These are phyloP conservation scores for Aplidium turbinatum DNA, from an alignment of 23 tunicate genomes.

Conservation along the genomic window DNA sequence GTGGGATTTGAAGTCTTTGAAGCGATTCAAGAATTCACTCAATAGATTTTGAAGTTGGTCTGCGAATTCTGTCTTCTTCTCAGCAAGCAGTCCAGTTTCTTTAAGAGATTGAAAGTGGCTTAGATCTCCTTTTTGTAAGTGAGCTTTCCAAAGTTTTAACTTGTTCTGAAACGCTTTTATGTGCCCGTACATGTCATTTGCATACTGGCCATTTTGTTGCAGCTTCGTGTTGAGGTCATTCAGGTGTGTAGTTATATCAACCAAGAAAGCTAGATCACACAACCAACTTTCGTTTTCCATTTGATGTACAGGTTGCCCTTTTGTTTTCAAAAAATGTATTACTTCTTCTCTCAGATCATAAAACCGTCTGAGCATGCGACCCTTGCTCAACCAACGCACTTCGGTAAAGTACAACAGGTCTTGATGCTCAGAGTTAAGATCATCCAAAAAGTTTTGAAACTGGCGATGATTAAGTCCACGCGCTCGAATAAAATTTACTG, in stretches of 20 bases:
- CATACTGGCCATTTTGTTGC: slow-evolving; percentile 46
- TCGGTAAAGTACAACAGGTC: no score
- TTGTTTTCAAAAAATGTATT: slow-evolving; percentile 31
- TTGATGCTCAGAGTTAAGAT: no score
- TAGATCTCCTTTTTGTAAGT: slow-evolving; percentile 29
- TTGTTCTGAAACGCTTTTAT: slow-evolving; percentile 46
- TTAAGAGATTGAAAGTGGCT: slow-evolving; percentile 33
- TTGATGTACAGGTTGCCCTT: slow-evolving; percentile 35
- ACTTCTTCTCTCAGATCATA: slow-evolving; percentile 39
- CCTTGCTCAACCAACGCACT: no score
- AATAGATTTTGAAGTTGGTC: slow-evolving; percentile 47
- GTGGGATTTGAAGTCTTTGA: slow-evolving; percentile 58
- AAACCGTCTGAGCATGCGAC: slow-evolving; percentile 49
- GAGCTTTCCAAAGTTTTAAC: slow-evolving; percentile 37
- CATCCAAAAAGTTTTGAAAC: no score
- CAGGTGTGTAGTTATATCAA: slow-evolving; percentile 36
- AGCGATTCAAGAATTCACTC: slow-evolving; percentile 37
- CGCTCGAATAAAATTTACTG: no score
- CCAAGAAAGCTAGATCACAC: slow-evolving; percentile 56
- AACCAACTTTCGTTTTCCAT: slow-evolving; percentile 48
- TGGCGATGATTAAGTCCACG: no score
- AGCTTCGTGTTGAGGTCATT: slow-evolving; percentile 48
- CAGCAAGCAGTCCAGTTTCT: slow-evolving; percentile 25
- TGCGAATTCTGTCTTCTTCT: slow-evolving; percentile 39
- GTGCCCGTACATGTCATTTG: slow-evolving; percentile 48